Conservation (phyloP, 2,888 invertebrate species). For the Perizoma affinitatum region DNA sequence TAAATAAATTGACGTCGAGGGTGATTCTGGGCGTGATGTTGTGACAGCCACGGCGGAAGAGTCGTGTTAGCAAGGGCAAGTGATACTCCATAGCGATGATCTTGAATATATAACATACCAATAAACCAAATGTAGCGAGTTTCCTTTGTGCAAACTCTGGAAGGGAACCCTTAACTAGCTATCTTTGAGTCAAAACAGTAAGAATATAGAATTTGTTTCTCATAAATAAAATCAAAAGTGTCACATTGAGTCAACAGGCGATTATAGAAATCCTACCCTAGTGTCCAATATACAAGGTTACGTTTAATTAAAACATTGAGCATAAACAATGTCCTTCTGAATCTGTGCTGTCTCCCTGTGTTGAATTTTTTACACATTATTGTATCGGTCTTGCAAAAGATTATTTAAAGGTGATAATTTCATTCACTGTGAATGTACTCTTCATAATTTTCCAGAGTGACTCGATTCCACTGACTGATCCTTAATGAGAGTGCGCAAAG, state of each 20-base stretch:
- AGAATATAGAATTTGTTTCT: too few relatives aligned
- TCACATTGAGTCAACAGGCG: neutral
- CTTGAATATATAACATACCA: neutral
- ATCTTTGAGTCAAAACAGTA: too few relatives aligned
- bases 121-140: neutral
- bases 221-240: too few relatives aligned
- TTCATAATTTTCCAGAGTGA: neutral
- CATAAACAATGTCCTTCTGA: too few relatives aligned
- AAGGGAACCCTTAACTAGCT: too few relatives aligned
- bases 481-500: slow-evolving; percentile 62
- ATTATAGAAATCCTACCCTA: slow-evolving; percentile 16
- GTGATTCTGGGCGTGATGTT: slow-evolving; percentile 70
- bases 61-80: slow-evolving; percentile 57
- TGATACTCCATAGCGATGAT: slow-evolving; percentile 29
- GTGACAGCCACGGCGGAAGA: slow-evolving; percentile 75
- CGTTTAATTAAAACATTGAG: too few relatives aligned
- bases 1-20: slow-evolving; percentile 55
- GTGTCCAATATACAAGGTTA: slow-evolving; percentile 12
- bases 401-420: too few relatives aligned
- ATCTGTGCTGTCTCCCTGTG: too few relatives aligned
- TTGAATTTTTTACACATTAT: too few relatives aligned
- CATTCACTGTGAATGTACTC: too few relatives aligned
- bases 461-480: slow-evolving; percentile 26
- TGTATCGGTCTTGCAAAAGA: too few relatives aligned
- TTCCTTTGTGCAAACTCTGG: neutral